Base-by-base conservation (phyloP, 2,113 vertebrate species). In the Aldabrachelys gigantea region DNA sequence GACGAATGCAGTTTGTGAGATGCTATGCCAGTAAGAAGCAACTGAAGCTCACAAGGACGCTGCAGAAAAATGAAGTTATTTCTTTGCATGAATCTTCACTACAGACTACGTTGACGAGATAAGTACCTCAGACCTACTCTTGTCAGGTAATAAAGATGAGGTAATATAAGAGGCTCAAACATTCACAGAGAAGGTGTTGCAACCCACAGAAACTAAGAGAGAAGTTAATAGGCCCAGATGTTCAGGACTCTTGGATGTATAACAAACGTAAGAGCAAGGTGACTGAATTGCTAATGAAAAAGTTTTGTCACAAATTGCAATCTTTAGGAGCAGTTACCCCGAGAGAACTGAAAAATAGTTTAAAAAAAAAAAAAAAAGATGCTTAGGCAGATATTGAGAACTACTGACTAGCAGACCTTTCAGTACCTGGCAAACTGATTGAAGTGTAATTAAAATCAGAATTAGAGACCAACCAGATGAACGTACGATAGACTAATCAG, bases 361-460 rank as follows among this genome's bases (percentile, higher is more conserved):
- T 13, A 1, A 29, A 59, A 59, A 57, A 57, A 57, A 25, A 54
- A 54, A 54, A 56, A 27, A 57, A 1, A 35, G 62, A 31, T 65
- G 35, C 35, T n/a, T n/a, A 4, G 16, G 35, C 35, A 69, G 16
- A 69, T 69, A 69, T 19, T 35, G 35, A 69, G 31, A 69, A 69
- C 16, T 72, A 38, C 65, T n/a, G n/a, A 72, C 65, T 38, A 21
- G n/a, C n/a, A 65, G 17, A 69, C 3, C 35, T 38, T 69, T 69
- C 17, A 38, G 35, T 9, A 65, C 31, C 31, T 16, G 16, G 16
- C 62, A 65, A 65, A 65, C 14, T 31, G 29, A 31, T 17, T 62
- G 12, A 62, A 62, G 29, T 62, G 59, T 35, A 16, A 69, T 96
- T 87, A 82, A 84, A 94, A 91, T 59, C 17, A 92, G 53, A 84